Evolutionary conservation across 2,113 vertebrate genomes (phyloP).

Genomic region (Elaphurus davidianus): DNA sequence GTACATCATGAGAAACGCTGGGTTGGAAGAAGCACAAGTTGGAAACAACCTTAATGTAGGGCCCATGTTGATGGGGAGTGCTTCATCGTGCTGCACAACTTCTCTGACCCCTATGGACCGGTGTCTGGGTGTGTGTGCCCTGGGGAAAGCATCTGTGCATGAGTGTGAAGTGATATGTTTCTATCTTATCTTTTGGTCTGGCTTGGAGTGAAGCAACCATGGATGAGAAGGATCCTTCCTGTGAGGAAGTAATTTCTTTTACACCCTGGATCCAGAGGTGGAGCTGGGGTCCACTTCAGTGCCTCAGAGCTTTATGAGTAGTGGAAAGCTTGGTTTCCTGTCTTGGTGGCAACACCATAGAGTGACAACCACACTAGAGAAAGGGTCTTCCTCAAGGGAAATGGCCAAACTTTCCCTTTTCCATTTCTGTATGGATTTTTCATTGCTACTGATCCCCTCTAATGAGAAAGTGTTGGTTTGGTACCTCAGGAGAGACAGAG

Average conservation of each 20-base stretch:
- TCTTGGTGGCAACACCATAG: neutral
- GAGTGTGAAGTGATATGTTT: neutral
- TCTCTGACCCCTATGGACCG: neutral
- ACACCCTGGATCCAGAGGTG: neutral
- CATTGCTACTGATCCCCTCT: neutral
- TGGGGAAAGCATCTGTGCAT: neutral
- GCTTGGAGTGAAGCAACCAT: neutral
- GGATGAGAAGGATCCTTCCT: neutral
- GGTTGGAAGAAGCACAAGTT: no score
- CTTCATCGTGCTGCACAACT: neutral
- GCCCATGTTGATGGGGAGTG: neutral
- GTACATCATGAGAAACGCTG: no score
- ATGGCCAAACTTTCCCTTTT: neutral
- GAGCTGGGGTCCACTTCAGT: neutral
- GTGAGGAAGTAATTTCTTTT: neutral
- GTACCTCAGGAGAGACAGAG: neutral
- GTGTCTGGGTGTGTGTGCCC: accelerated
- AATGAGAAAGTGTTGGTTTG: neutral
- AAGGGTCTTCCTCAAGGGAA: neutral
- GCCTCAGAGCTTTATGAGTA: neutral
- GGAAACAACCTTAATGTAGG: no score
- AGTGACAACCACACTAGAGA: neutral
- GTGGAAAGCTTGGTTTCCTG: neutral
- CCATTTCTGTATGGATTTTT: neutral
- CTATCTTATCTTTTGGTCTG: neutral